Evolutionary conservation across 2,797 vertebrate species (phyloP), one percentile per base, ranked within the genome.

Genomic region (Artibeus jamaicensis): DNA sequence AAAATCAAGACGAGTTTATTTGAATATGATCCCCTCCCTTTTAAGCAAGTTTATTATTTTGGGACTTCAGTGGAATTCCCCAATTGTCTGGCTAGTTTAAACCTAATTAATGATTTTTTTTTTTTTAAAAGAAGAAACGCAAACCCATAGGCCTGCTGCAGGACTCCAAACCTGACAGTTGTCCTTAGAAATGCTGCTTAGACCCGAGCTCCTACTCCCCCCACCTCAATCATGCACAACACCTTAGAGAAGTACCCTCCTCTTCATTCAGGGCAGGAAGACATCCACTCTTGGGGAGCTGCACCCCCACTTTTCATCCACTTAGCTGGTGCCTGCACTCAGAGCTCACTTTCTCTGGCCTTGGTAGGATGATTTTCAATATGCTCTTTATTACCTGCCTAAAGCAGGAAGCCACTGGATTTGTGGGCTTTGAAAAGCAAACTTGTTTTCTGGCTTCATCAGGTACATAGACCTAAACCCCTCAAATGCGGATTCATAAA

Each of bases 11-110:
- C 93, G 93, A 98, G 96, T 86, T 86, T 95, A 98, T 98, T 98
- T 98, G 95, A 98, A 97, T 96, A 96, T 93, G 97, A 96, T 98
- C 96, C 95, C 96, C 86, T 97, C 84, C 97, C 88, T 94, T 96
- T 83, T 81, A 97, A 95, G 89, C 37, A 91, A 97, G 89, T 89
- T 97, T 96, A 94, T 85, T 97, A 97, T 95, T 98, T 96, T 92
- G 95, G 91, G 82, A 50, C 67, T 96, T 94, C n/a, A 76, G 89
- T 97, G 93, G 97, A 97, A 96, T 95, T 95, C 92, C 95, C 74
- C 91, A 70, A 89, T 93, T 93, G 90, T 95, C 85, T 88, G 91
- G 92, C 74, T 88, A 53, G 93, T 57, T 96, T 97, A 97, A 96
- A 96, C 96, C 70, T 89, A 96, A 96, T 96, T 92, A 90, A 95